Percentiles rank a stretch among this genome's conserved stretches.
Evolutionary conservation across 2,113 vertebrate genomes (phyloP).

Genomic region (Elgaria multicarinata): DNA sequence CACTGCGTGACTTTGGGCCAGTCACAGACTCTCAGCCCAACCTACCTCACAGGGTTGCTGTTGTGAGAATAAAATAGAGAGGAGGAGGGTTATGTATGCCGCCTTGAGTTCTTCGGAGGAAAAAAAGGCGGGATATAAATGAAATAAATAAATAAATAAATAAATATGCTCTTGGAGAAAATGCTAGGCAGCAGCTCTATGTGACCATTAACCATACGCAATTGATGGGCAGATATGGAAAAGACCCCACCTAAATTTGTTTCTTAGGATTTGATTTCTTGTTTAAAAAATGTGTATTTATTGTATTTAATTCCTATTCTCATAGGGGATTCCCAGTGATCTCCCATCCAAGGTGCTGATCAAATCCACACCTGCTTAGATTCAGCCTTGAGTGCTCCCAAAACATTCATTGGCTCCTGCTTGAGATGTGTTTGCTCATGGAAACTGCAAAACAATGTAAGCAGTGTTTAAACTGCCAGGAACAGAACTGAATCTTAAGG

Average conservation of each 20-base stretch:
- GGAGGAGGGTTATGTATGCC: no score
- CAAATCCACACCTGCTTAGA: background rate
- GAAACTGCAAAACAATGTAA: constrained; percentile 21
- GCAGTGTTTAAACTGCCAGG: constrained; percentile 23
- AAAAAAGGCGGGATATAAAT: no score
- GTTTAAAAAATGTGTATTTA: background rate
- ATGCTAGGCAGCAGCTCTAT: background rate
- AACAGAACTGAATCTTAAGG: background rate
- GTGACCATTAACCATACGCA: background rate
- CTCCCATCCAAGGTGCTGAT: background rate
- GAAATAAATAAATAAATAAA: no score
- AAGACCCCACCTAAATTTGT: background rate
- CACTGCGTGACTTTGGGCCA: no score
- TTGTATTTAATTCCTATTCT: background rate
- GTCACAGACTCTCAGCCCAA: no score
- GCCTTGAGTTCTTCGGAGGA: no score
- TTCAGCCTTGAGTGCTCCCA: background rate
- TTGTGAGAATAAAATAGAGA: no score
- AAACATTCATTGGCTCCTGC: background rate
- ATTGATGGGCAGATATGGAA: background rate
- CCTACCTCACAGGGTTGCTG: no score
- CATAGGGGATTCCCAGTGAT: background rate
- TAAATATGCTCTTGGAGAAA: fast-evolving
- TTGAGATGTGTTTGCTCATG: background rate
- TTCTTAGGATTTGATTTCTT: background rate